phyloP scores from a whole-genome alignment of 2,797 vertebrate genomes.

The Amphiprion clarkii region DNA sequence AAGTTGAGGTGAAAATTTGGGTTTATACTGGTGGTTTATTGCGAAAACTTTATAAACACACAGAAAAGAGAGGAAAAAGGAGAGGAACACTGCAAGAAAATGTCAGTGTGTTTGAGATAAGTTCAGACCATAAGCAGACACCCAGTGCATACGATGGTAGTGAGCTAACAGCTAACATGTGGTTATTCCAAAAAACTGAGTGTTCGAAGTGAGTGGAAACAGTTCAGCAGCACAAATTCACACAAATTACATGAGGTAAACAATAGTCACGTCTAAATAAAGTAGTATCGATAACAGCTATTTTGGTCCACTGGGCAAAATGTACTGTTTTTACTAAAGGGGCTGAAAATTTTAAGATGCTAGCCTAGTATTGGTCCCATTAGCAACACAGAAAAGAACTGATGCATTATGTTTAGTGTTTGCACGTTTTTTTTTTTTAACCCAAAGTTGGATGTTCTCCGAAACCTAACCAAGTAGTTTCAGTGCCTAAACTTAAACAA shows the following conservation, averaged over 20 bases:
- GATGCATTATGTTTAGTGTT: too few species aligned
- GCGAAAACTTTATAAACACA: not conserved
- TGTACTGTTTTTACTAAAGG: too few species aligned
- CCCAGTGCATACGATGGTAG: not conserved
- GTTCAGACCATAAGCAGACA: not conserved
- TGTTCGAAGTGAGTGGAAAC: not conserved
- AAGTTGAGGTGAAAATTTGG: not conserved
- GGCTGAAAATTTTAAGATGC: too few species aligned
- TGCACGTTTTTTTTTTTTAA: too few species aligned
- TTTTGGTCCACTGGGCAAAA: too few species aligned
- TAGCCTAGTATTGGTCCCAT: too few species aligned
- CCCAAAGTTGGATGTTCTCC: too few species aligned
- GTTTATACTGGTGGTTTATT: not conserved
- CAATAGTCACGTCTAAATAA: too few species aligned
- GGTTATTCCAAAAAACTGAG: not conserved
- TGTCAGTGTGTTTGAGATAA: not conserved
- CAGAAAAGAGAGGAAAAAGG: not conserved
- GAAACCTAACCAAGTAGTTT: too few species aligned
- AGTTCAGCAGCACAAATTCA: not conserved
- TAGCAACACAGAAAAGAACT: too few species aligned
- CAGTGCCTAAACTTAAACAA: too few species aligned
- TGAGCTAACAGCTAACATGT: not conserved
- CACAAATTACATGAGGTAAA: not conserved
- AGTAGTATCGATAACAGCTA: too few species aligned
- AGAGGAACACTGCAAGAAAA: not conserved